Conservation (phyloP, 2,797 vertebrate genomes). For the Phoebastria nigripes region DNA sequence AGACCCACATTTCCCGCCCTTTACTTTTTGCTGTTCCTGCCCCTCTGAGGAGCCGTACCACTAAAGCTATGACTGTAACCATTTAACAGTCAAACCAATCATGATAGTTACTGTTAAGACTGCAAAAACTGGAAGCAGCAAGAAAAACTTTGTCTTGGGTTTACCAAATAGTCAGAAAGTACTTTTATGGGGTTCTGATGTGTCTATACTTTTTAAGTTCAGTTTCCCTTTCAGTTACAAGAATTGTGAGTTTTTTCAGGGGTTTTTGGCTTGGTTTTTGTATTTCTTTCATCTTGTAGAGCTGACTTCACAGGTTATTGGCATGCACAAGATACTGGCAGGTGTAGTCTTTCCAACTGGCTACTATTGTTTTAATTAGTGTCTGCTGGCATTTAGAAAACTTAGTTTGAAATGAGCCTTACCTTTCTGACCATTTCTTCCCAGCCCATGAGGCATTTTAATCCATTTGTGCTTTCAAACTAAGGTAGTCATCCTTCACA, state of each 20-base stretch:
- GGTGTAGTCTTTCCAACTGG: neutral
- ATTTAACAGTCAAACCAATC: neutral
- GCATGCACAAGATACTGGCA: neutral
- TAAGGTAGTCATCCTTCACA: constrained; percentile 40
- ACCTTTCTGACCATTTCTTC: neutral
- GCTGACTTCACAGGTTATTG: neutral
- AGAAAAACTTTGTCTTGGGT: neutral
- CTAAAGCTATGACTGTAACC: neutral
- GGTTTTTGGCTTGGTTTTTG: fast-evolving
- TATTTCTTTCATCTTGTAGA: neutral
- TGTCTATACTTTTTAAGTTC: neutral
- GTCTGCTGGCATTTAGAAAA: constrained; percentile 1
- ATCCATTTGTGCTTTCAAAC: constrained; percentile 50
- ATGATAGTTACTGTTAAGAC: neutral
- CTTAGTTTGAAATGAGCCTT: neutral
- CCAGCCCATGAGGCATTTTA: neutral
- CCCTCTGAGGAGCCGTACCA: neutral
- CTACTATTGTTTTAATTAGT: constrained; percentile 1
- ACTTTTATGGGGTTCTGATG: neutral
- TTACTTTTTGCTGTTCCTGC: neutral
- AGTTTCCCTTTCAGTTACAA: neutral
- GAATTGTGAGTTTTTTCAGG: neutral
- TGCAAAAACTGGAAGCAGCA: neutral
- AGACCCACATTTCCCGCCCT: neutral
- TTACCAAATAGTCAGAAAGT: neutral